Evolutionary conservation across 2,888 invertebrate species (phyloP), one percentile per base, ranked within the genome.

Genomic region (Linnaemya vulpina): DNA sequence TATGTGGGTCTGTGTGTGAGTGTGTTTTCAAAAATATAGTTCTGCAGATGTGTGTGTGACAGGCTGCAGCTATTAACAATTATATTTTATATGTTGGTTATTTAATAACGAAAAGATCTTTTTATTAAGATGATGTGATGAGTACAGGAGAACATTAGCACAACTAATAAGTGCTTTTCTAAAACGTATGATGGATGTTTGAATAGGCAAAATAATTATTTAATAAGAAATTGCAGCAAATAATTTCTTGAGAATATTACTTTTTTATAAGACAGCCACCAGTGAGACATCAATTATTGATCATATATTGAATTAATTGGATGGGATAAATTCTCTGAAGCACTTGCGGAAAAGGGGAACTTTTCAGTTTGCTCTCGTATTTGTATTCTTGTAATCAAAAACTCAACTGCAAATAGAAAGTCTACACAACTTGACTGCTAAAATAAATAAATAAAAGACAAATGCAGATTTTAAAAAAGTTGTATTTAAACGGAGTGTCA

Each of bases 71-170:
- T 68, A 49, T 70, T 84, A 74, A 84, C 68, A 80, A 53, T 73
- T 77, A 84, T 73, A 73, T 68, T 53, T 73, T 62, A 76, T 80
- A 20, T 81, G 20, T 51, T 53, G 60, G 20, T 60, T 68, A 80
- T 80, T 67, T 49, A 80, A 74, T 68, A 75, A 46, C 51, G 35
- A 65, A 55, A 65, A 68, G 13, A 62, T 68, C 20, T 35, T 55
- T 17, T 74, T 60, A 80, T 80, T 74, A 67, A 73, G n/a, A 20
- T 74, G 73, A 74, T 67, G 67, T 74, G 51, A 73, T 73, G 58
- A 67, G 60, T 51, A 51, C 40, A 53, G 35, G 25, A 46, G 30
- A 58, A 49, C 49, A 49, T 38, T 25, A 65, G 7, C n/a, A 20
- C 1, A 25, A 17, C 40, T 17, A 11, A 53, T 2, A 60, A 17